Percentiles rank a stretch among this genome's conserved stretches.
These are phyloP conservation scores for Denticeps clupeoides DNA, from an alignment of 2,797 vertebrate species.

Conservation along the genomic window DNA sequence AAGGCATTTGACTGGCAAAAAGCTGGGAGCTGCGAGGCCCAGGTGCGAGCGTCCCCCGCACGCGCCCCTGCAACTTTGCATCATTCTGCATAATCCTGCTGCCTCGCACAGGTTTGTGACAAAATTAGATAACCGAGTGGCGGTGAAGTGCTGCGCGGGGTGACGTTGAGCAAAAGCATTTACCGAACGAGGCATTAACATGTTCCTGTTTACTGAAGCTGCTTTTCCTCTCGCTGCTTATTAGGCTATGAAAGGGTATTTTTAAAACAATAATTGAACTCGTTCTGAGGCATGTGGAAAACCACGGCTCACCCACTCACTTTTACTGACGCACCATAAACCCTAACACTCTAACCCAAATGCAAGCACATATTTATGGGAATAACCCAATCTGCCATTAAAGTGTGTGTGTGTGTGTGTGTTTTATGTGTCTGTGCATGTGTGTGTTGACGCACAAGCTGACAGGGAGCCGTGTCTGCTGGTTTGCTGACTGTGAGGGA, in stretches of 20 bases:
- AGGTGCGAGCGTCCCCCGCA: conserved; percentile 18
- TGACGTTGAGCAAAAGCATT: not conserved
- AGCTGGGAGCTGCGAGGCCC: conserved; percentile 5
- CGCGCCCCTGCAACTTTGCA: conserved; percentile 18
- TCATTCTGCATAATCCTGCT: conserved; percentile 18
- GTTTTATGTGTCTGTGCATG: not conserved
- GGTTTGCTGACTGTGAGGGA: conserved; percentile 21
- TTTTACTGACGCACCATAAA: conserved; percentile 17
- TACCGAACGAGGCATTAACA: not conserved
- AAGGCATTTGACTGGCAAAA: conserved; percentile 30
- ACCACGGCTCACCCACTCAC: conserved; percentile 1
- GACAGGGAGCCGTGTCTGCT: not conserved
- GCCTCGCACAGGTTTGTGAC: not conserved
- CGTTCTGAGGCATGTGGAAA: not conserved
- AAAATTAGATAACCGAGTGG: conserved; percentile 9
- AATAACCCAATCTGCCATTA: conserved; percentile 16
- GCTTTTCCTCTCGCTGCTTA: not conserved
- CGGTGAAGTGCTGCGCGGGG: not conserved
- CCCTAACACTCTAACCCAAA: conserved; percentile 11
- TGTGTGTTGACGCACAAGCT: not conserved
- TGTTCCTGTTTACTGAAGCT: not conserved
- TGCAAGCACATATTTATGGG: conserved; percentile 12
- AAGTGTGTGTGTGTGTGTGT: not conserved
- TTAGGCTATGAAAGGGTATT: not conserved
- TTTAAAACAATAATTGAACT: not conserved